Evolutionary conservation across 23 tunicate genomes (phyloP).

Genomic region (Trididemnum clinides): DNA sequence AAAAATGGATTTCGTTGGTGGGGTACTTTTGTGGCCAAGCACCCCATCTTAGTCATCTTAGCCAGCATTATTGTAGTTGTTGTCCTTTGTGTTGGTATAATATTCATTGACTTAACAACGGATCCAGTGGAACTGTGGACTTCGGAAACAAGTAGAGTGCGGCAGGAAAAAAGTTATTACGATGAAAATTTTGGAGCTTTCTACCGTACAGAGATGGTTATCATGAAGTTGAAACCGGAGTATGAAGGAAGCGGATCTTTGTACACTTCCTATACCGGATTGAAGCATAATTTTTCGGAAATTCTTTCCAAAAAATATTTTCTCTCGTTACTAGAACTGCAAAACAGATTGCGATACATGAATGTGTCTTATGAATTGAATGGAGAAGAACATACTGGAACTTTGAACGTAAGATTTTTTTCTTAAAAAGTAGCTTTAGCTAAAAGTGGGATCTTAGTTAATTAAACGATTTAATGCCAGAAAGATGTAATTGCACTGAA

Average conservation of each 20-base stretch:
- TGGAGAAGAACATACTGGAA: conserved; percentile 37
- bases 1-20: conserved; percentile 49
- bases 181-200: conserved; percentile 87
- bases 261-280: conserved; percentile 61
- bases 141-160: conserved; percentile 59
- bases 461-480: too few species aligned
- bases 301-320: conserved; percentile 56
- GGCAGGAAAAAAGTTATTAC: conserved; percentile 82
- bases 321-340: conserved; percentile 62
- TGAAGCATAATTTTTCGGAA: conserved; percentile 60
- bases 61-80: conserved; percentile 40
- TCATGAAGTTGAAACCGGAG: conserved; percentile 70
- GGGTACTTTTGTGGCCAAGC: conserved; percentile 77
- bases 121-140: conserved; percentile 99
- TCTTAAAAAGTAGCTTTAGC: too few species aligned
- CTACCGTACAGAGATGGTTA: conserved; percentile 86
- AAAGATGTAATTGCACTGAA: too few species aligned
- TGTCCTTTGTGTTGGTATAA: conserved; percentile 66
- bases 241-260: conserved; percentile 3
- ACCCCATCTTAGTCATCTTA: conserved; percentile 57
- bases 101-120: conserved; percentile 72
- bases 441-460: too few species aligned
- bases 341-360: conserved; percentile 61
- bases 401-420: conserved; percentile 41
- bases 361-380: conserved; percentile 46